Base-by-base conservation (phyloP, 2,797 vertebrate species). In the Hydrocynus forskahlii region DNA sequence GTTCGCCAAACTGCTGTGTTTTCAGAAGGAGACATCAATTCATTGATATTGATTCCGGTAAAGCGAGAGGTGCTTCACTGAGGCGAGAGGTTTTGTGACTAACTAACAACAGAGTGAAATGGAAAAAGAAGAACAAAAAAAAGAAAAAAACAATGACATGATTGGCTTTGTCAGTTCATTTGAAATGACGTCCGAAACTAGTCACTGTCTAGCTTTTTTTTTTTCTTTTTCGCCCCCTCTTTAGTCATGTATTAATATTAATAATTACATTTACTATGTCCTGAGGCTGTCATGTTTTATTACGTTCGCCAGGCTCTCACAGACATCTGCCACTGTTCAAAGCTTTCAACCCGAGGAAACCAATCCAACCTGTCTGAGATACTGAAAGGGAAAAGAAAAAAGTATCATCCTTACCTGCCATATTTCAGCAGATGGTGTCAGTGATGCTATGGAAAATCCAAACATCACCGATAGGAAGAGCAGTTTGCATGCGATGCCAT, bases 261-360 rank as follows among this genome's bases (percentile, higher is more conserved):
- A 88, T 88, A 87, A 85, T 85, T 80, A 76, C 79, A 84, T 84
- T 81, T 72, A 81, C 70, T 81, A 25, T 75, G 78, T 88, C 84
- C 82, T 79, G 57, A 76, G 81, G 79, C 85, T 84, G 85, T 83
- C 75, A 59, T 70, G 77, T 88, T 83, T 86, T 77, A 87, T 88
- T 84, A 69, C 38, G 80, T 79, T 17, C 17, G 77, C 70, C 25
- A 64, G 57, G 79, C 60, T 84, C 54, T 29, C 55, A 81, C 78
- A 83, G 81, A 81, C 78, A 76, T 80, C 67, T 83, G 75, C 74
- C 82, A 68, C 40, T 25, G 50, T 84, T 84, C 72, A 81, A 69
- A 84, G 80, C 72, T 55, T 76, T 60, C 82, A 81, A 78, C 73
- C 62, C 9, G 78, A 55, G 77, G 79, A 78, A 63, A 13, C 14